Conservation (phyloP, 2,113 vertebrate species). For the Corythoichthys haematopterus region DNA sequence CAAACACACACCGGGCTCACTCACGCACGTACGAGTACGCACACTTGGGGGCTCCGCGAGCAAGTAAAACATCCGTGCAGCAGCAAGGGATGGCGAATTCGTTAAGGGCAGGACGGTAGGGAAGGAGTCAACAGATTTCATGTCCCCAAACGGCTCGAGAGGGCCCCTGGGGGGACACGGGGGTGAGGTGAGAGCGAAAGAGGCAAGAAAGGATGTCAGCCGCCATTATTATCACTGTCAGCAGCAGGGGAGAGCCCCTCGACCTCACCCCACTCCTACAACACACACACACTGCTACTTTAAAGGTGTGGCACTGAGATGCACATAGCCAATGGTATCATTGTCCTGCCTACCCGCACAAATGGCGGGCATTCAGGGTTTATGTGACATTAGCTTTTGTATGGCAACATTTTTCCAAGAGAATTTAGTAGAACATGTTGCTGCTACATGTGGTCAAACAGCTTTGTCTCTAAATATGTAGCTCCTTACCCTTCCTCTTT, state of each 20-base stretch:
- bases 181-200: constrained; percentile 52
- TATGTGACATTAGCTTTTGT: constrained; percentile 24
- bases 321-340: constrained; percentile 11
- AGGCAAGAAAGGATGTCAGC: constrained; percentile 65
- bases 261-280: background rate
- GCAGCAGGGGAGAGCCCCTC: constrained; percentile 38
- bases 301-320: constrained; percentile 40
- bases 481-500: no score
- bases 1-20: constrained; percentile 13
- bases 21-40: constrained; percentile 30
- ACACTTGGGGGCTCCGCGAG: constrained; percentile 39
- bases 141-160: constrained; percentile 61
- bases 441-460: background rate
- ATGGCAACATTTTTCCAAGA: background rate
- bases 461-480: no score
- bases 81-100: constrained; percentile 46
- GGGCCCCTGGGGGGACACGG: constrained; percentile 61
- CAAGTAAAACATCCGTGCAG: constrained; percentile 58
- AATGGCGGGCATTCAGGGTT: constrained; percentile 34
- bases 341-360: constrained; percentile 13
- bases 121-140: constrained; percentile 72
- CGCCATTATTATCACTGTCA: constrained; percentile 73
- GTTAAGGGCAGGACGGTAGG: constrained; percentile 56
- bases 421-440: background rate
- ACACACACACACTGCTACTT: constrained; percentile 11